Evolutionary conservation across 2,113 vertebrate species (phyloP).

Genomic region (Nannobrachium achirus): DNA sequence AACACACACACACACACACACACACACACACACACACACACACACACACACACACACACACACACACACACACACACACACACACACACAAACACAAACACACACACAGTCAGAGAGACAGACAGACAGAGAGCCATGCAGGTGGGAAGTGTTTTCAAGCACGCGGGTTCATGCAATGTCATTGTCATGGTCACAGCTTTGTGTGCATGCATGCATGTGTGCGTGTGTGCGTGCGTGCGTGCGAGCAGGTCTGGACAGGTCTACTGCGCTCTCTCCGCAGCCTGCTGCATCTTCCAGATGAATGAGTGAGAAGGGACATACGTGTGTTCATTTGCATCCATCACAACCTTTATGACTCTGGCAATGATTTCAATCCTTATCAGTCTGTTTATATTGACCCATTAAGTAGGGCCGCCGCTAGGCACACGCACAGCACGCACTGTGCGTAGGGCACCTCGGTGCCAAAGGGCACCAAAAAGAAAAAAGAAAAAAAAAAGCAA

Average conservation of each 20-base stretch:
- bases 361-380: background rate
- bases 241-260: slow-evolving; percentile 63
- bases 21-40: too few relatives aligned
- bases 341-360: background rate
- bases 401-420: too few relatives aligned
- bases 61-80: too few relatives aligned
- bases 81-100: slow-evolving; percentile 43
- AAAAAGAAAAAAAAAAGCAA: too few relatives aligned
- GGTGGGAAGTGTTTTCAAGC: background rate
- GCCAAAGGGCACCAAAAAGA: too few relatives aligned
- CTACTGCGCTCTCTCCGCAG: slow-evolving; percentile 36
- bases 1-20: too few relatives aligned
- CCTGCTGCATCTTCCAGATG: slow-evolving; percentile 47
- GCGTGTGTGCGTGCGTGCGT: slow-evolving; percentile 2
- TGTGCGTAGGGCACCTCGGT: too few relatives aligned
- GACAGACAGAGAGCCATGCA: background rate
- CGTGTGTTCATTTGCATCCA: background rate
- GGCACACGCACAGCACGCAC: too few relatives aligned
- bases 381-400: background rate
- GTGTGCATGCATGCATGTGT: slow-evolving; percentile 15
- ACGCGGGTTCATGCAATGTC: background rate
- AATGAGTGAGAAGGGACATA: slow-evolving; percentile 42
- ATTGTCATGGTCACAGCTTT: slow-evolving; percentile 12
- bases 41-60: slow-evolving; percentile 23
- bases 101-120: background rate